phyloP scores from a whole-genome alignment of 2,113 vertebrate genomes.

The Platysteira castanea region DNA sequence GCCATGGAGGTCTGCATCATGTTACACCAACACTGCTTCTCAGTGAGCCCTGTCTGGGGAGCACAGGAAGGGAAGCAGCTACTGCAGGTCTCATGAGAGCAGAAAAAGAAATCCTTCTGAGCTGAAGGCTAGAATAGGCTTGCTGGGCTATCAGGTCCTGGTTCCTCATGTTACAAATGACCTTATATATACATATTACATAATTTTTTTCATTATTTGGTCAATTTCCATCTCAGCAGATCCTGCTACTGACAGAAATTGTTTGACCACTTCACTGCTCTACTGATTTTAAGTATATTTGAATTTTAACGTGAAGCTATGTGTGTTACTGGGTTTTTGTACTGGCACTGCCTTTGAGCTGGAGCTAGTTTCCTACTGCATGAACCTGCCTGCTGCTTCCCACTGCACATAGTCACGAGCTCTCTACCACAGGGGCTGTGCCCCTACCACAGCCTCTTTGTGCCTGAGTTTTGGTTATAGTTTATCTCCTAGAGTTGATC shows the following conservation, averaged over 20 bases:
- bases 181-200: background rate
- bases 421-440: background rate
- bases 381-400: background rate
- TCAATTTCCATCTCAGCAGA: background rate
- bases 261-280: background rate
- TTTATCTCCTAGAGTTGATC: background rate
- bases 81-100: background rate
- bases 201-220: background rate
- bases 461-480: background rate
- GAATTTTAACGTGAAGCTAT: background rate
- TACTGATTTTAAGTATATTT: background rate
- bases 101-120: background rate
- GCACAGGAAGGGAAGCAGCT: background rate
- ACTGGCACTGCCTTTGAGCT: background rate
- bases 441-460: background rate
- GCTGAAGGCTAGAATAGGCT: background rate
- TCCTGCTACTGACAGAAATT: background rate
- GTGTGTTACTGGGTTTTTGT: background rate
- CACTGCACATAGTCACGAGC: rapidly evolving
- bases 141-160: background rate
- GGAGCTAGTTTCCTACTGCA: background rate
- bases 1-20: background rate
- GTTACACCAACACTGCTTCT: background rate
- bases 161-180: background rate
- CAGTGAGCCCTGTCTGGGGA: background rate